Conservation (phyloP, 2,113 vertebrate species). For the Hippocampus zosterae region DNA sequence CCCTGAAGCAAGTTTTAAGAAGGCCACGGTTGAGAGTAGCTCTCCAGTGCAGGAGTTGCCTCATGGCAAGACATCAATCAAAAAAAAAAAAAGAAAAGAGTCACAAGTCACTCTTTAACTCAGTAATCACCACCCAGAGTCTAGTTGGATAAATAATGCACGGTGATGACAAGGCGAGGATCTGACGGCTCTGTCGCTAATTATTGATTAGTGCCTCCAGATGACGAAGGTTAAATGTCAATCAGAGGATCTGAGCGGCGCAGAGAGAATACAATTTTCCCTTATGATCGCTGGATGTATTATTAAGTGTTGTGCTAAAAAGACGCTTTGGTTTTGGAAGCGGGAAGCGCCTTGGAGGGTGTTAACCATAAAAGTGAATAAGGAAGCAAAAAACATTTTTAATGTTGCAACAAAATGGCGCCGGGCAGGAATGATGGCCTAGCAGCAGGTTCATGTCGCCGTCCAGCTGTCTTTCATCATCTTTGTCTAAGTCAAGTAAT, state of each 20-base stretch:
- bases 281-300: conserved; percentile 46
- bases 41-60: not conserved
- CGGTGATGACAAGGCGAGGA: conserved; percentile 69
- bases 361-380: conserved; percentile 50
- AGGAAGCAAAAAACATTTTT: conserved; percentile 16
- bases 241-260: conserved; percentile 67
- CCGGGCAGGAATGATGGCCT: not conserved
- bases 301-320: conserved; percentile 59
- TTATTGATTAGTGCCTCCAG: conserved; percentile 68
- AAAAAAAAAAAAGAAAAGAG: conserved; percentile 1
- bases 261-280: conserved; percentile 55
- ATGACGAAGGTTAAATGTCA: conserved; percentile 71
- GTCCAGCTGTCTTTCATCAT: not conserved
- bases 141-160: conserved; percentile 70
- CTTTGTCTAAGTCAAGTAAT: not conserved
- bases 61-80: not conserved
- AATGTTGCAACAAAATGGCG: conserved; percentile 17
- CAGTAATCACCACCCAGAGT: conserved; percentile 57
- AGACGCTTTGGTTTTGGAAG: not conserved
- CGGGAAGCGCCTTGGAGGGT: not conserved
- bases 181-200: conserved; percentile 64
- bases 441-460: conserved; percentile 3
- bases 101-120: conserved; percentile 37
- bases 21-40: not conserved
- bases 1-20: too few relatives aligned